Percentiles rank a stretch among this genome's conserved stretches.
Evolutionary conservation across 2,113 vertebrate genomes (phyloP).

Genomic region (Stigmatopora nigra): DNA sequence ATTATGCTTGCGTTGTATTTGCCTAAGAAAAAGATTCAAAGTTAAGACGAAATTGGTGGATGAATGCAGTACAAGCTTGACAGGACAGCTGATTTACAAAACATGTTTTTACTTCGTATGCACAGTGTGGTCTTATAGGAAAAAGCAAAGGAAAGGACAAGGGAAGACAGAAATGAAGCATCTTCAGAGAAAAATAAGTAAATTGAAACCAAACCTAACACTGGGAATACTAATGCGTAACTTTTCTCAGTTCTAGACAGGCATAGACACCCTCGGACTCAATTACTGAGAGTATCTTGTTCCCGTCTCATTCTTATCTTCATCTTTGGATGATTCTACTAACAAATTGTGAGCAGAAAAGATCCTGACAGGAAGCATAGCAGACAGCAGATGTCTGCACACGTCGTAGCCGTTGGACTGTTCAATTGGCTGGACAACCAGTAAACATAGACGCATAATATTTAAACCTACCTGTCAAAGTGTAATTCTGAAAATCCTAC

Average conservation of each 20-base stretch:
- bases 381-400: constrained; percentile 34
- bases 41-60: no score
- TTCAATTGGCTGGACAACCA: constrained; percentile 27
- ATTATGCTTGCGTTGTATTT: no score
- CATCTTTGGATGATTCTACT: constrained; percentile 24
- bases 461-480: constrained; percentile 37
- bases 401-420: constrained; percentile 19
- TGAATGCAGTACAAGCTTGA: no score
- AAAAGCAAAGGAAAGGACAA: no score
- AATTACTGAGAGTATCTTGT: background rate
- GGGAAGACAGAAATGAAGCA: no score
- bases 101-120: no score
- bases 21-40: no score
- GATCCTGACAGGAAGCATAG: constrained; percentile 20
- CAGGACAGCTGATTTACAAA: no score
- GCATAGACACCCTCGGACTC: background rate
- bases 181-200: no score
- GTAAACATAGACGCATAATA: constrained; percentile 43
- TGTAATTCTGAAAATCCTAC: constrained; percentile 27
- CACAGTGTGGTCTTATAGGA: no score
- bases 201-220: no score
- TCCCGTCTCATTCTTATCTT: background rate
- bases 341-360: constrained; percentile 22
- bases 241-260: background rate
- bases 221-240: background rate